Conservation (phyloP, 2,888 invertebrate genomes). For the Philereme transversata region DNA sequence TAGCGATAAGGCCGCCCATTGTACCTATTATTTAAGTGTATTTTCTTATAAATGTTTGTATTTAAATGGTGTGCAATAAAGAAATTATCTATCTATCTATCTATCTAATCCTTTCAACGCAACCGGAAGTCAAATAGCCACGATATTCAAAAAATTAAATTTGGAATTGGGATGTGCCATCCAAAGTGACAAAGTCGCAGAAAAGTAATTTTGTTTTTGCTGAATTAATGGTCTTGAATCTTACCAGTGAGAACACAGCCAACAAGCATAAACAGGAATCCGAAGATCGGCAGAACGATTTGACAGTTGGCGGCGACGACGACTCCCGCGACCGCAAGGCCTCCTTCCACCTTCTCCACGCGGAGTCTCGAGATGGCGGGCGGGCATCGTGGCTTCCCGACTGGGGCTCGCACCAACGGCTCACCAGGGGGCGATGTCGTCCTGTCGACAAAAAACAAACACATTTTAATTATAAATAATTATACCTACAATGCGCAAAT, state of each 20-base stretch:
- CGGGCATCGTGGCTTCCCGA: conserved; percentile 84
- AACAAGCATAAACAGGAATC: conserved; percentile 89
- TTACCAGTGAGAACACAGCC: conserved; percentile 90
- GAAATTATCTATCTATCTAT: too few species aligned
- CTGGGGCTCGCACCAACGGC: conserved; percentile 83
- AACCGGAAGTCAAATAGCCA: conserved; percentile 19
- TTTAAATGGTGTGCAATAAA: too few species aligned
- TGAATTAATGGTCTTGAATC: conserved; percentile 26
- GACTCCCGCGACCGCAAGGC: conserved; percentile 89
- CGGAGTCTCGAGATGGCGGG: conserved; percentile 87
- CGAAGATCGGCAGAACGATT: conserved; percentile 90
- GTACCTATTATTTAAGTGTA: too few species aligned
- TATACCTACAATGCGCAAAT: background rate
- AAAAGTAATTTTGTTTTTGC: too few species aligned
- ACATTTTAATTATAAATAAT: background rate
- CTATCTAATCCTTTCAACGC: background rate
- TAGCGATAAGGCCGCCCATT: too few species aligned
- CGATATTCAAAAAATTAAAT: conserved; percentile 6
- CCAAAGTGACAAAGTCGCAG: too few species aligned
- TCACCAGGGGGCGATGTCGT: conserved; percentile 82
- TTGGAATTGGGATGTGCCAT: background rate
- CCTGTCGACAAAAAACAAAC: conserved; percentile 53
- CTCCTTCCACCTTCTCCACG: conserved; percentile 91
- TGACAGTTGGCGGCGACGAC: conserved; percentile 91
- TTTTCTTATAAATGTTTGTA: too few species aligned